Evolutionary conservation across 2,113 vertebrate species (phyloP), one percentile per base, ranked within the genome.

Genomic region (Perognathus longimembris): DNA sequence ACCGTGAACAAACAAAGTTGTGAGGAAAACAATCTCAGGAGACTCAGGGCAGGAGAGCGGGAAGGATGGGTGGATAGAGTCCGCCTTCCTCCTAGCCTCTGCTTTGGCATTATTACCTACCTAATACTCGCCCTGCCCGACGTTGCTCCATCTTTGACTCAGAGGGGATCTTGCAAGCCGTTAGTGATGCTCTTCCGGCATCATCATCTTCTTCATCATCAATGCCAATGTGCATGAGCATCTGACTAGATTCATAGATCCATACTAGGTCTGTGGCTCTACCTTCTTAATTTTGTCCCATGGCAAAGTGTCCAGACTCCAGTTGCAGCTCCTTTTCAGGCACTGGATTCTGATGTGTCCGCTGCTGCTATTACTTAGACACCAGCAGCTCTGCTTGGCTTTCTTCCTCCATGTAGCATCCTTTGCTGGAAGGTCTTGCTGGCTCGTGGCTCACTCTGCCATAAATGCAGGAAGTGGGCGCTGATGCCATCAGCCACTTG

Each of bases 1-100:
- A 80, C 94, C 91, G 92, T 74, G 86, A 36, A 80, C 34, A 88
- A 90, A 89, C 85, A 95, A 81, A 90, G 85, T 42, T 64, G 64
- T 91, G 59, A 83, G 67, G 76, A 59, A 90, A 87, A 64, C 70
- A n/a, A 57, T 94, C 85, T 73, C 30, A 20, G 90, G 74, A 73
- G 57, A 63, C 38, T 81, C 77, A 1, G 11, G 36, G 45, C 21
- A 28, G 69, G 77, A 24, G 74, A 11, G 45, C 45, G 11, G 57
- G 57, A 17, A 21, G 45, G 12, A 17, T 32, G 36, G 45, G 26
- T 11, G 45, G 84, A 64, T 3, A 8, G 30, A 32, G 0, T 10
- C 9, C 1, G 61, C 32, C 34, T 42, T 38, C 67, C 42, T 57
- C 79, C 61, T 38, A 28, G 64, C 1, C 34, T 63, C 54, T 17